These are phyloP conservation scores for Gorsachius goisagi DNA, from an alignment of 2,113 vertebrate genomes.

Conservation along the genomic window DNA sequence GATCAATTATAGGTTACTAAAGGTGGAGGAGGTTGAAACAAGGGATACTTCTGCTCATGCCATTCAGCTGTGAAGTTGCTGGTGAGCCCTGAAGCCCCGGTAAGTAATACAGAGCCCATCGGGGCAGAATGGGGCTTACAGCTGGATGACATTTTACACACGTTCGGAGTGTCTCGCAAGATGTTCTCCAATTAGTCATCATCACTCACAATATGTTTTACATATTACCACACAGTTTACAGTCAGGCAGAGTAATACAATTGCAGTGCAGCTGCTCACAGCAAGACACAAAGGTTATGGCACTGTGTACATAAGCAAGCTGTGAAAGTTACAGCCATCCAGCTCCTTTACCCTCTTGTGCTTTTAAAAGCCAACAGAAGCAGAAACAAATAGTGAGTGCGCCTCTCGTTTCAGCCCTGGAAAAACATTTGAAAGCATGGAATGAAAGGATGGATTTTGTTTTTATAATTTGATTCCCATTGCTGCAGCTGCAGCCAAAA, in stretches of 20 bases:
- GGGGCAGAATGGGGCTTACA: conserved; percentile 11
- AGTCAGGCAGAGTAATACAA: conserved; percentile 64
- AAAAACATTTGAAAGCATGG: conserved; percentile 69
- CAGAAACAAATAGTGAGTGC: conserved; percentile 65
- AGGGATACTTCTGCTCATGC: background rate
- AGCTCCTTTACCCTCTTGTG: conserved; percentile 53
- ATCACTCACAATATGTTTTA: conserved; percentile 63
- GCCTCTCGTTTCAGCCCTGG: conserved; percentile 54
- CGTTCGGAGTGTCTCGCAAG: conserved; percentile 45
- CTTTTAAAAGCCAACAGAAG: conserved; percentile 74
- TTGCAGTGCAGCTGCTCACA: conserved; percentile 70
- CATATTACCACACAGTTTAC: conserved; percentile 62
- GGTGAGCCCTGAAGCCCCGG: background rate
- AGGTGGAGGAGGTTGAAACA: background rate
- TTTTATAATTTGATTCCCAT: conserved; percentile 72
- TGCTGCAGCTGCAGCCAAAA: conserved; percentile 66
- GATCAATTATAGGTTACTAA: background rate
- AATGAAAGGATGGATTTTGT: conserved; percentile 64
- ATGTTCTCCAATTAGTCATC: conserved; percentile 62
- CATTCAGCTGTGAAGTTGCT: background rate
- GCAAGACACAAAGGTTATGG: conserved; percentile 70
- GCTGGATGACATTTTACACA: conserved; percentile 68
- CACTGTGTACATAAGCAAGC: conserved; percentile 71
- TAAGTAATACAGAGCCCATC: background rate
- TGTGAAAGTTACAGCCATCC: conserved; percentile 70